Evolutionary conservation across 1,140 invertebrate genomes (phyloP).

Genomic region (Uloborus diversus): DNA sequence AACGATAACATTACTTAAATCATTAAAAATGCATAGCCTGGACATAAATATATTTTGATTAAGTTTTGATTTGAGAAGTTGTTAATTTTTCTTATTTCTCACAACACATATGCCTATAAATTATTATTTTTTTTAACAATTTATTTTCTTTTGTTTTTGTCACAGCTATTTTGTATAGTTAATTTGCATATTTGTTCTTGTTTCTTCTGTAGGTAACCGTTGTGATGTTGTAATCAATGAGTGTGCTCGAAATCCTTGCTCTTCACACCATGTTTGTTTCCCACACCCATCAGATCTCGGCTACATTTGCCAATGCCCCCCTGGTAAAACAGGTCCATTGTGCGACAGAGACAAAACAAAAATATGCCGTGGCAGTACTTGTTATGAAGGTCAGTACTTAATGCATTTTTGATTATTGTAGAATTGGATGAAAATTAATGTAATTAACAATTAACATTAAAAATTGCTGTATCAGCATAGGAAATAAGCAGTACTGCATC

Average conservation of each 20-base stretch:
- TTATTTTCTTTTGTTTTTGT: too few relatives aligned
- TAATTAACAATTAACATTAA: too few relatives aligned
- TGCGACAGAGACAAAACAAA: constrained; percentile 66
- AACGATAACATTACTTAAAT: too few relatives aligned
- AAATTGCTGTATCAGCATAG: too few relatives aligned
- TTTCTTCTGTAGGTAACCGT: constrained; percentile 18
- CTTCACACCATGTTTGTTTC: constrained; percentile 77
- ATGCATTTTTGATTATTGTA: background rate
- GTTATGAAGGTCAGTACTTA: constrained; percentile 49
- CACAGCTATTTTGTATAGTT: background rate
- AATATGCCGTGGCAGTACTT: constrained; percentile 34
- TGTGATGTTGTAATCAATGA: constrained; percentile 76
- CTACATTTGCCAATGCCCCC: constrained; percentile 80
- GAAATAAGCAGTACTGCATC: too few relatives aligned
- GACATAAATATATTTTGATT: too few relatives aligned
- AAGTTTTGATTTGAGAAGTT: too few relatives aligned
- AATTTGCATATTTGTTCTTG: background rate
- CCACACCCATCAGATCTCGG: constrained; percentile 76
- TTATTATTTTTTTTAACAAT: too few relatives aligned
- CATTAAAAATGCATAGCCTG: too few relatives aligned
- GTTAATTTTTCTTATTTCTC: too few relatives aligned
- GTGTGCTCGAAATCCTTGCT: constrained; percentile 78
- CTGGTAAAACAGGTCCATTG: constrained; percentile 74
- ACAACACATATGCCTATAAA: too few relatives aligned
- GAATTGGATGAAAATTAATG: too few relatives aligned